phyloP scores from a whole-genome alignment of 2,113 vertebrate genomes.

The Xenus cinereus region DNA sequence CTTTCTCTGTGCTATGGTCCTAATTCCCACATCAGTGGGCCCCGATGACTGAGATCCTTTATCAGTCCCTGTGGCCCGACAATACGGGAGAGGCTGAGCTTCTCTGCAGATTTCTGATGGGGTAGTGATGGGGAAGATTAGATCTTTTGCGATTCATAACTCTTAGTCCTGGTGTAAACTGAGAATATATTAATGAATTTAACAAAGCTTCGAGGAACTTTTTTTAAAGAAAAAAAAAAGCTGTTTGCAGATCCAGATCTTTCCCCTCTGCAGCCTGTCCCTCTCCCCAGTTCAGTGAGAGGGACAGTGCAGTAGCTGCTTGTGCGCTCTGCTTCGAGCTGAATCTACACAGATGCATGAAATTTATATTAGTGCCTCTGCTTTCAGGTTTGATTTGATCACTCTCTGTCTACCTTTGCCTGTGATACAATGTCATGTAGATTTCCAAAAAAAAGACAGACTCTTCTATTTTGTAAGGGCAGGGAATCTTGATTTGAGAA shows the following conservation, averaged over 20 bases:
- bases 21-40: not conserved
- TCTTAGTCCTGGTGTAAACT: not conserved
- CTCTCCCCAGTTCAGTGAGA: not conserved
- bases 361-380: not conserved
- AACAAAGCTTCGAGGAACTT: not conserved
- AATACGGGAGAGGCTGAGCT: not conserved
- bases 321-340: not conserved
- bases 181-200: not conserved
- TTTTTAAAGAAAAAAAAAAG: not conserved
- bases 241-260: not conserved
- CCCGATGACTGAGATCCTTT: not conserved
- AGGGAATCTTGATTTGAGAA: not conserved
- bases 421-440: not conserved
- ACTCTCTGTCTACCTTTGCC: not conserved
- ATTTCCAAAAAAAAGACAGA: not conserved
- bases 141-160: not conserved
- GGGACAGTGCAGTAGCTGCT: not conserved
- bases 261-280: not conserved
- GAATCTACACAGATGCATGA: not conserved
- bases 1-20: not conserved
- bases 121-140: not conserved
- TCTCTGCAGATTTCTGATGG: not conserved
- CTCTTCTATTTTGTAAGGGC: not conserved
- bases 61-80: not conserved
- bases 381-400: not conserved